Conservation (phyloP, 2,113 vertebrate genomes). For the Psettodes erumei region DNA sequence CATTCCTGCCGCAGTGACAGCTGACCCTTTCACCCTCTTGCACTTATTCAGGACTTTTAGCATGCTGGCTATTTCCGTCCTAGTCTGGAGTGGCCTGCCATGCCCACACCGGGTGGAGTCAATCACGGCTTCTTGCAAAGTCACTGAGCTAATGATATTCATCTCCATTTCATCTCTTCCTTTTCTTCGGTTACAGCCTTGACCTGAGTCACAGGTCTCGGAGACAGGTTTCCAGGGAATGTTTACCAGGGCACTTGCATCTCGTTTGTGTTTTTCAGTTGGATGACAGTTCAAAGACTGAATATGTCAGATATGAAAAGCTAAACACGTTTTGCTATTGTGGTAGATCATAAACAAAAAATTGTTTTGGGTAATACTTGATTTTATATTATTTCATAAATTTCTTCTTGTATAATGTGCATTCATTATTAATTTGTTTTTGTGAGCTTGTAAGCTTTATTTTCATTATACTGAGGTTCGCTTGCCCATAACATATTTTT, state of each 20-base stretch:
- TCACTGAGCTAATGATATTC: constrained; percentile 44
- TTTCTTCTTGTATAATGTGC: background rate
- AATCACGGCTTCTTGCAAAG: constrained; percentile 62
- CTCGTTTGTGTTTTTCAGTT: background rate
- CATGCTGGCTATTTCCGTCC: constrained; percentile 74
- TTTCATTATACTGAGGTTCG: no score
- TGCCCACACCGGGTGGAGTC: constrained; percentile 69
- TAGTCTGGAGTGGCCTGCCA: constrained; percentile 32
- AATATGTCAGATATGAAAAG: no score
- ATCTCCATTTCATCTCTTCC: constrained; percentile 19
- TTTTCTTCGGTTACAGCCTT: constrained; percentile 13
- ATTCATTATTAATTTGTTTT: no score
- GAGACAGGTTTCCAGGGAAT: constrained; percentile 39
- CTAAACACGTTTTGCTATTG: background rate
- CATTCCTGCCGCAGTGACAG: constrained; percentile 71
- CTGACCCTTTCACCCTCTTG: constrained; percentile 75
- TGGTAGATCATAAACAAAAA: background rate
- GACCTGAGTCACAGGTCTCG: constrained; percentile 19
- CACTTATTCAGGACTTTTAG: constrained; percentile 58
- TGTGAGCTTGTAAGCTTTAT: no score
- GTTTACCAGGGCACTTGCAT: background rate
- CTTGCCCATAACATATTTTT: no score
- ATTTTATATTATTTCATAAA: no score
- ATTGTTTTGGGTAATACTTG: no score
- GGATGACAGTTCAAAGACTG: background rate